phyloP scores from a whole-genome alignment of 1,140 invertebrate genomes.

The Polypedilum pembai region DNA sequence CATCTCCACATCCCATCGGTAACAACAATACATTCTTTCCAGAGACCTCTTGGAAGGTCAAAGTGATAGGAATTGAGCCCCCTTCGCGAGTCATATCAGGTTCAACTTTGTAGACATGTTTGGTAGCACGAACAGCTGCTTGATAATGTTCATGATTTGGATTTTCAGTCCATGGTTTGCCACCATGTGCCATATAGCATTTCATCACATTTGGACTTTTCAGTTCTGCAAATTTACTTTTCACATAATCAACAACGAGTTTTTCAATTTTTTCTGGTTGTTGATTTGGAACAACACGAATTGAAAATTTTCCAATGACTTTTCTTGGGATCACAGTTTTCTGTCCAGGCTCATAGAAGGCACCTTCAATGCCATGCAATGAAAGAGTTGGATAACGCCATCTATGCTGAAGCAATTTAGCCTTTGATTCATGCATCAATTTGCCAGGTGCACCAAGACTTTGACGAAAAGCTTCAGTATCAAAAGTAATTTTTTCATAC shows the following conservation, averaged over 20 bases:
- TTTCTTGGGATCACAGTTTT: conserved; percentile 95
- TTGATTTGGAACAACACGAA: conserved; percentile 89
- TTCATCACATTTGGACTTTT: conserved; percentile 81
- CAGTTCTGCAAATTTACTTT: conserved; percentile 60
- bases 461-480: conserved; percentile 66
- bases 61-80: conserved; percentile 90
- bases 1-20: conserved; percentile 85
- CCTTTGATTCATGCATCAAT: conserved; percentile 71
- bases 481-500: conserved; percentile 87
- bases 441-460: conserved; percentile 59
- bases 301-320: conserved; percentile 94
- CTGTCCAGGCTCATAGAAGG: conserved; percentile 81
- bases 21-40: conserved; percentile 88
- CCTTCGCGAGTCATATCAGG: conserved; percentile 94
- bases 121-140: conserved; percentile 78
- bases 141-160: conserved; percentile 85
- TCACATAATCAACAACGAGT: conserved; percentile 66
- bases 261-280: conserved; percentile 67
- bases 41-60: conserved; percentile 83
- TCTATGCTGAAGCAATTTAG: conserved; percentile 73
- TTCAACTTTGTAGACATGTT: conserved; percentile 83
- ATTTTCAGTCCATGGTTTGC: conserved; percentile 85
- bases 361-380: conserved; percentile 80
- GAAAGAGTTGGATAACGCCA: conserved; percentile 88
- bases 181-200: conserved; percentile 68